phyloP scores from a whole-genome alignment of 2,113 vertebrate genomes.

The Turdus rufiventris region DNA sequence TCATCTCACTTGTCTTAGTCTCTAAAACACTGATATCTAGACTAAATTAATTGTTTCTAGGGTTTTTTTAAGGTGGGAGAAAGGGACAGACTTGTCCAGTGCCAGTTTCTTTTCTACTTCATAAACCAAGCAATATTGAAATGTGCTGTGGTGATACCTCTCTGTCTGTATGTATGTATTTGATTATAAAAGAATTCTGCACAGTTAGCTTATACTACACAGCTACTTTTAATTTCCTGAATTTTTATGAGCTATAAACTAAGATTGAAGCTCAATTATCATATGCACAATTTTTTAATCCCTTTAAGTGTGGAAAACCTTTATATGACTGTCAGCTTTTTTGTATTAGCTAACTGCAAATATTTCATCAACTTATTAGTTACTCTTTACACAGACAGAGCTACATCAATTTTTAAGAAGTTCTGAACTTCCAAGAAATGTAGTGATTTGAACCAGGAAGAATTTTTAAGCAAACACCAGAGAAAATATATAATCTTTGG shows the following conservation, averaged over 20 bases:
- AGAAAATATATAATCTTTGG: background rate
- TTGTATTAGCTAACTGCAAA: background rate
- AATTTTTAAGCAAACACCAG: background rate
- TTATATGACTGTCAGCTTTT: background rate
- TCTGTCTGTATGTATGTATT: background rate
- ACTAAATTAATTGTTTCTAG: background rate
- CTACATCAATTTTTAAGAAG: background rate
- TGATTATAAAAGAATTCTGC: conserved; percentile 8
- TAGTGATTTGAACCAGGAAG: background rate
- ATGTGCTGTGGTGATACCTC: background rate
- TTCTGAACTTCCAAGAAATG: background rate
- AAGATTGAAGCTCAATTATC: background rate
- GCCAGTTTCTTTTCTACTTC: background rate
- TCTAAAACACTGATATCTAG: background rate
- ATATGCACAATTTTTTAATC: background rate
- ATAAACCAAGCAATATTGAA: background rate
- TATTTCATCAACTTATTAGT: background rate
- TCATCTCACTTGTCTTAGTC: background rate
- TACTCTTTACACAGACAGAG: background rate
- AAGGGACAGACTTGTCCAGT: background rate
- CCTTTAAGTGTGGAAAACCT: background rate
- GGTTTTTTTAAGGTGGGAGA: background rate
- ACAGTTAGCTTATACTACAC: background rate
- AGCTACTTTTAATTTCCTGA: conserved; percentile 31
- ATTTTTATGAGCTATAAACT: background rate